phyloP scores from a whole-genome alignment of 2,888 invertebrate species.

The Sphinx pinastri region DNA sequence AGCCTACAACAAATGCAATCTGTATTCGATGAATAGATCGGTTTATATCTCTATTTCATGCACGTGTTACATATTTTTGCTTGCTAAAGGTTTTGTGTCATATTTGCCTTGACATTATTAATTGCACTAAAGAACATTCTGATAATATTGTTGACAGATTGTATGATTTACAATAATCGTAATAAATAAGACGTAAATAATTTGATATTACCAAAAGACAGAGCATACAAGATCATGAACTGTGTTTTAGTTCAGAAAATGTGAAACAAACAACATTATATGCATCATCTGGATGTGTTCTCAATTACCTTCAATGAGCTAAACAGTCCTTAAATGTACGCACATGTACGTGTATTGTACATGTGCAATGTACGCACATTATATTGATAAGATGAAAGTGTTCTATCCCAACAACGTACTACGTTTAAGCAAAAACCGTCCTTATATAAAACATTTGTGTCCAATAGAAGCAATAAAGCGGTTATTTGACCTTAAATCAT shows the following conservation, averaged over 20 bases:
- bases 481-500: not conserved
- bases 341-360: too few relatives aligned
- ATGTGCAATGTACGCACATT: conserved; percentile 36
- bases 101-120: not conserved
- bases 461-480: not conserved
- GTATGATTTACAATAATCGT: not conserved
- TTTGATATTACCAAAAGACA: not conserved
- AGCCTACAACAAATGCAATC: not conserved
- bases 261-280: conserved; percentile 17
- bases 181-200: not conserved
- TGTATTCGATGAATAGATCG: not conserved
- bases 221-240: not conserved
- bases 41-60: conserved; percentile 2
- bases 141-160: not conserved
- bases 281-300: conserved; percentile 25
- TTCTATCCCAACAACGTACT: not conserved
- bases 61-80: not conserved
- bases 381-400: not conserved
- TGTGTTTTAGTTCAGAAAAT: not conserved
- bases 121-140: not conserved
- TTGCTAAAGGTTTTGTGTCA: not conserved
- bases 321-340: conserved; percentile 40
- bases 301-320: conserved; percentile 46
- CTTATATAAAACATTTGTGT: not conserved
- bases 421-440: not conserved